phyloP scores from a whole-genome alignment of 2,113 vertebrate genomes.

The Benitochromis conjunctus region DNA sequence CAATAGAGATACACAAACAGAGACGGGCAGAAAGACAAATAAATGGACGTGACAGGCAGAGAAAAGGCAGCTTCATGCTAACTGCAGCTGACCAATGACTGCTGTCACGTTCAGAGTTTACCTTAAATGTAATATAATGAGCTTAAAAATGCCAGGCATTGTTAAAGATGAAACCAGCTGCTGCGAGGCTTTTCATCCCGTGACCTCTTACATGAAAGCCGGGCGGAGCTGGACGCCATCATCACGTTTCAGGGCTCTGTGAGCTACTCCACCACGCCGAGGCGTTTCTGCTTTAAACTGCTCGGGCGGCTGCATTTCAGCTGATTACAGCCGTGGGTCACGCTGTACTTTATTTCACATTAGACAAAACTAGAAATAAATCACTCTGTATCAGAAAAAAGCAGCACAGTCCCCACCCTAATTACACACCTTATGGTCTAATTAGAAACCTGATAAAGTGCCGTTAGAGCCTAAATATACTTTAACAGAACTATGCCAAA shows the following conservation, averaged over 20 bases:
- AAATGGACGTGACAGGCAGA: neutral
- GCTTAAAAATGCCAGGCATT: neutral
- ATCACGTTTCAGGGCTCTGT: neutral
- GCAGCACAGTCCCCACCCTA: neutral
- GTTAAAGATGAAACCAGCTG: neutral
- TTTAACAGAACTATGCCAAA: neutral
- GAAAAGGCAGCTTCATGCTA: neutral
- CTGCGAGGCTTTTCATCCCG: neutral
- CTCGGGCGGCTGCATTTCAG: neutral
- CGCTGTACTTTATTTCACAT: rapidly evolving
- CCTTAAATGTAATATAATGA: neutral
- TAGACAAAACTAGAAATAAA: neutral
- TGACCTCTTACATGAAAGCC: neutral
- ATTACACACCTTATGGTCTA: neutral
- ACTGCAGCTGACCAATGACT: neutral
- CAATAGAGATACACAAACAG: neutral
- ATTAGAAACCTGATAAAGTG: neutral
- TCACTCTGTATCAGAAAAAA: neutral
- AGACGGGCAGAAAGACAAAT: neutral
- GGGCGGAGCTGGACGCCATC: neutral
- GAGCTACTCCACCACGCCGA: neutral
- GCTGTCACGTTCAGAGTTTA: neutral
- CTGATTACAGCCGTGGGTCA: neutral
- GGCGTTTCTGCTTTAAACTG: neutral
- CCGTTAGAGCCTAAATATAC: neutral